Conservation (phyloP, 2,888 invertebrate species). For the Auanema sp. region DNA sequence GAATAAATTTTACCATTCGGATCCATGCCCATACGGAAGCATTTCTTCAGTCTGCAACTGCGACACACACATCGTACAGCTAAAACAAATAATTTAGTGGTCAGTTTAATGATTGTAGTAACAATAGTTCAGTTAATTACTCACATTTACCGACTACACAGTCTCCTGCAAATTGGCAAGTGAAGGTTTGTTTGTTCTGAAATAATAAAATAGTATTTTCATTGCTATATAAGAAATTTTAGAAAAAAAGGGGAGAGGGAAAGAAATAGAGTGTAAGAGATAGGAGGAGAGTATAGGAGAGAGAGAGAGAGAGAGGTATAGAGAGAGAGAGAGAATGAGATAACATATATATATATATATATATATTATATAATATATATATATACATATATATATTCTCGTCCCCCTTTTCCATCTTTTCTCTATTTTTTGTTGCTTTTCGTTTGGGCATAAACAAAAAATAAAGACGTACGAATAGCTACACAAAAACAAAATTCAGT, state of each 20-base stretch:
- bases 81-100: conserved; percentile 20
- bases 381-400: too few species aligned
- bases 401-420: too few species aligned
- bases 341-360: too few species aligned
- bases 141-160: conserved; percentile 52
- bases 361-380: too few species aligned
- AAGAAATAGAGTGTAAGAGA: neutral
- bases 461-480: too few species aligned
- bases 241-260: neutral
- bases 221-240: too few species aligned
- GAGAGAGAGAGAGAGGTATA: too few species aligned
- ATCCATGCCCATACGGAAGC: conserved; percentile 56
- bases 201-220: conserved; percentile 14
- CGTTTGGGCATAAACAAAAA: too few species aligned
- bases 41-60: conserved; percentile 52
- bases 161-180: conserved; percentile 49
- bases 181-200: conserved; percentile 55
- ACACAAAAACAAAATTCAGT: too few species aligned
- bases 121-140: conserved; percentile 15
- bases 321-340: too few species aligned
- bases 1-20: conserved; percentile 40
- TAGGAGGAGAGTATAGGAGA: too few species aligned
- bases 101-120: neutral
- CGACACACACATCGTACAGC: conserved; percentile 54
- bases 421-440: too few species aligned